These are phyloP conservation scores for Clarias fuscus DNA, from an alignment of 2,797 vertebrate species.

Conservation along the genomic window DNA sequence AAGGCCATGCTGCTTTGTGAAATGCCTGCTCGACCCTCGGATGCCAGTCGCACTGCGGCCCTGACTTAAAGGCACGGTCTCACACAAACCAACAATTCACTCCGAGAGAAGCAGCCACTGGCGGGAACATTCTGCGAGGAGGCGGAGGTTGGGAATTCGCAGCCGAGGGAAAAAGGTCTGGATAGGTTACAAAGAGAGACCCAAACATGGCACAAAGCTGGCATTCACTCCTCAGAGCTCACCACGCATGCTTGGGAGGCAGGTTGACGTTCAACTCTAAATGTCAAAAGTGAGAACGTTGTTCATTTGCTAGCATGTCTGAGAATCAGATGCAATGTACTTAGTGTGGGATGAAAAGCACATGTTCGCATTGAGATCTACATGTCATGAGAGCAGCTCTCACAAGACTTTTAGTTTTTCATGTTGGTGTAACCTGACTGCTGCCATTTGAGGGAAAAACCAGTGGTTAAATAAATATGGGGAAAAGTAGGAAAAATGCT, in stretches of 20 bases:
- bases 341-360: slow-evolving; percentile 43
- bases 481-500: slow-evolving; percentile 22
- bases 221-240: slow-evolving; percentile 52
- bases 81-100: slow-evolving; percentile 67
- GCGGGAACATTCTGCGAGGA: slow-evolving; percentile 65
- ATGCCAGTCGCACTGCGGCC: slow-evolving; percentile 52
- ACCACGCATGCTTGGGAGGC: slow-evolving; percentile 49
- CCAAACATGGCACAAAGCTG: slow-evolving; percentile 64
- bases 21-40: slow-evolving; percentile 56
- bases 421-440: slow-evolving; percentile 38
- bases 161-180: slow-evolving; percentile 71
- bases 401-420: slow-evolving; percentile 7
- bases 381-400: slow-evolving; percentile 14
- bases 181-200: slow-evolving; percentile 66
- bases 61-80: slow-evolving; percentile 60
- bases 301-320: slow-evolving; percentile 44
- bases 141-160: slow-evolving; percentile 68
- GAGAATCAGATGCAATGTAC: slow-evolving; percentile 33
- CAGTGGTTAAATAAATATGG: slow-evolving; percentile 35
- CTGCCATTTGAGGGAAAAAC: slow-evolving; percentile 14
- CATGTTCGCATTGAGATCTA: slow-evolving; percentile 28
- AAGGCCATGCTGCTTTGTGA: slow-evolving; percentile 46
- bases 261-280: slow-evolving; percentile 59
- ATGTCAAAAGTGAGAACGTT: slow-evolving; percentile 50
- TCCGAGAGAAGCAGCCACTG: slow-evolving; percentile 70